Evolutionary conservation across 1,140 invertebrate species (phyloP).

Genomic region (Drosophila virilis): DNA sequence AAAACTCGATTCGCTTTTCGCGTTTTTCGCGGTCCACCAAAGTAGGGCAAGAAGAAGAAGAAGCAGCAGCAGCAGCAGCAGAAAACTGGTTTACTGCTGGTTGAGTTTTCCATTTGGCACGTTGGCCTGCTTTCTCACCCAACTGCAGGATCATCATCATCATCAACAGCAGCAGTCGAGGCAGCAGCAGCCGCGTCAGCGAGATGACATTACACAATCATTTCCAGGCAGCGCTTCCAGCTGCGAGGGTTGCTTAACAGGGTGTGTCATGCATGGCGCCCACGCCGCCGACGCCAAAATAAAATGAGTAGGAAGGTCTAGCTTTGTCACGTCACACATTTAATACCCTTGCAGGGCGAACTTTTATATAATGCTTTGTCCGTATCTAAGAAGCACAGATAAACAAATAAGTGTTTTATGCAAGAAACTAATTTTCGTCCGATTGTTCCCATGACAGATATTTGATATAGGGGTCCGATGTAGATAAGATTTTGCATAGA

Average conservation of each 20-base stretch:
- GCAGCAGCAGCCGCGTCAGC: neutral
- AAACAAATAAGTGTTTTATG: no score
- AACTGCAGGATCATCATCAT: slow-evolving; percentile 17
- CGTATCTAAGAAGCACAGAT: no score
- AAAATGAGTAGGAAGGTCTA: neutral
- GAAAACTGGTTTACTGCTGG: slow-evolving; percentile 68
- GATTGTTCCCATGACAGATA: no score
- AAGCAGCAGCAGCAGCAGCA: no score
- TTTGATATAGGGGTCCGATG: no score
- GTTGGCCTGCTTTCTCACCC: slow-evolving; percentile 65
- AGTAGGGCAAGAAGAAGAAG: slow-evolving; percentile 52
- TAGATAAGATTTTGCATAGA: no score
- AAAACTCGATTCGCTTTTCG: slow-evolving; percentile 67
- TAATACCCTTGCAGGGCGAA: no score
- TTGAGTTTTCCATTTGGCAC: slow-evolving; percentile 66
- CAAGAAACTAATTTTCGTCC: no score
- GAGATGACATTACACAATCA: slow-evolving; percentile 32
- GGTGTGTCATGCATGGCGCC: slow-evolving; percentile 32
- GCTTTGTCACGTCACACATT: no score
- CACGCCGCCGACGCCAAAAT: neutral
- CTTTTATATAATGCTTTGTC: no score
- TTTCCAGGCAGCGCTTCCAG: slow-evolving; percentile 40
- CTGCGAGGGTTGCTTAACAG: slow-evolving; percentile 29
- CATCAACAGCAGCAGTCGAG: neutral
- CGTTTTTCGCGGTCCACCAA: slow-evolving; percentile 30